A percentile compares a stretch with the other conserved stretches of the same genome.
phyloP scores from a whole-genome alignment of 1,140 invertebrate species.

The Sipha flava region DNA sequence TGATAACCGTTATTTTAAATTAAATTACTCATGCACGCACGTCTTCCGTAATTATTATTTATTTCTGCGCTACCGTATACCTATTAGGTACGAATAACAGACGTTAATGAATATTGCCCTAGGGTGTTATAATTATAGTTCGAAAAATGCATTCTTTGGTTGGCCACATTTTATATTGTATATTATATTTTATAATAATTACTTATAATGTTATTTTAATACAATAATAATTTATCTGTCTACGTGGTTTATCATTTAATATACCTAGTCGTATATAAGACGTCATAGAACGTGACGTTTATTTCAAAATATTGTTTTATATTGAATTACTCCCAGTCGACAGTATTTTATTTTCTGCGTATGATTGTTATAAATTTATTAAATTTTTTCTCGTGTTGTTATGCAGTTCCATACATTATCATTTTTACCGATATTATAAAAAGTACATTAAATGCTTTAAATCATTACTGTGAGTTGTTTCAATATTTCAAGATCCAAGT shows the following conservation, averaged over 20 bases:
- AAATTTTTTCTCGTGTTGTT: no score
- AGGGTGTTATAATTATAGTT: no score
- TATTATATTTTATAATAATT: neutral
- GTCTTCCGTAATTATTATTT: no score
- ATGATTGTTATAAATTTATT: neutral
- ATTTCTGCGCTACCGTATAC: no score
- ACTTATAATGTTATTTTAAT: neutral
- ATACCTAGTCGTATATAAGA: no score
- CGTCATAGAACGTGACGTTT: neutral
- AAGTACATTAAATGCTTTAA: neutral
- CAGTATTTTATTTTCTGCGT: neutral
- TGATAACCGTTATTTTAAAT: neutral
- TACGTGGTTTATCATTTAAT: conserved; percentile 7
- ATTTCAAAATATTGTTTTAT: neutral
- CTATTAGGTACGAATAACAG: neutral
- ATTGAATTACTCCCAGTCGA: neutral
- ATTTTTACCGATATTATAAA: neutral
- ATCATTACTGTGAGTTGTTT: no score
- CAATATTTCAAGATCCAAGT: no score
- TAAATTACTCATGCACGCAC: no score
- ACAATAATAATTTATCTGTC: neutral
- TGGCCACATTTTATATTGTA: no score
- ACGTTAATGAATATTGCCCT: no score
- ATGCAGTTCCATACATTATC: no score
- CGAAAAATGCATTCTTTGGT: no score